Evolutionary conservation across 2,113 vertebrate species (phyloP).

Genomic region (Psettodes erumei): DNA sequence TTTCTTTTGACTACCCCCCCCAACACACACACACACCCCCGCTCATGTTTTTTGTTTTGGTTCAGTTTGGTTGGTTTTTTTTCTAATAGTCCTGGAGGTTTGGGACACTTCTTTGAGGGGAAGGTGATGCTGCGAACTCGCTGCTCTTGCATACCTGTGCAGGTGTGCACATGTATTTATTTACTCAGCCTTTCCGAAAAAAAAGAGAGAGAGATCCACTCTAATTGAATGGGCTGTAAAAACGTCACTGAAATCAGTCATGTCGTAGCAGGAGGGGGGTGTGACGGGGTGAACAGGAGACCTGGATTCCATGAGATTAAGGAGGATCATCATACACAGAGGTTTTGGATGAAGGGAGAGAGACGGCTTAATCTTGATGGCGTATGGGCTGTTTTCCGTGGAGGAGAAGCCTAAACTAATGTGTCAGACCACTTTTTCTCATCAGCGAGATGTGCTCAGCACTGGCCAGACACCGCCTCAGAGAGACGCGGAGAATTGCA

Average conservation of each 20-base stretch:
- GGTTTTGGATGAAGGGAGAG: conserved; percentile 45
- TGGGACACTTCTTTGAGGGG: conserved; percentile 57
- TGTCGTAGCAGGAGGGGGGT: conserved; percentile 49
- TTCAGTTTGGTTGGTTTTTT: conserved; percentile 41
- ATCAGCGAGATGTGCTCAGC: conserved; percentile 53
- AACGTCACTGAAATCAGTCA: conserved; percentile 45
- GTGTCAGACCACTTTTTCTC: conserved; percentile 60
- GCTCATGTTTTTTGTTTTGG: conserved; percentile 25
- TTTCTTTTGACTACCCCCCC: too few species aligned
- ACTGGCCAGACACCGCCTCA: conserved; percentile 53
- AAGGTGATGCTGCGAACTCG: conserved; percentile 52
- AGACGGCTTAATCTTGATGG: conserved; percentile 47
- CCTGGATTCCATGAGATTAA: conserved; percentile 57
- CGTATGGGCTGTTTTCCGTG: conserved; percentile 34
- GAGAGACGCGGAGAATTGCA: conserved; percentile 65
- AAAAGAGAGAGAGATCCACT: neutral
- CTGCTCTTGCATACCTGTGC: conserved; percentile 60
- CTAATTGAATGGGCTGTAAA: conserved; percentile 45
- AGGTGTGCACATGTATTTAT: conserved; percentile 67
- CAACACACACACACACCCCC: too few species aligned
- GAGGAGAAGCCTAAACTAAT: conserved; percentile 58
- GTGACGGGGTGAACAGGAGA: conserved; percentile 55
- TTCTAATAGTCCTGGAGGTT: conserved; percentile 63
- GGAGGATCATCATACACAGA: conserved; percentile 53
- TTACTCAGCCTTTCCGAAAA: conserved; percentile 36